These are phyloP conservation scores for Synanceia verrucosa DNA, from an alignment of 2,797 vertebrate genomes.

Conservation along the genomic window DNA sequence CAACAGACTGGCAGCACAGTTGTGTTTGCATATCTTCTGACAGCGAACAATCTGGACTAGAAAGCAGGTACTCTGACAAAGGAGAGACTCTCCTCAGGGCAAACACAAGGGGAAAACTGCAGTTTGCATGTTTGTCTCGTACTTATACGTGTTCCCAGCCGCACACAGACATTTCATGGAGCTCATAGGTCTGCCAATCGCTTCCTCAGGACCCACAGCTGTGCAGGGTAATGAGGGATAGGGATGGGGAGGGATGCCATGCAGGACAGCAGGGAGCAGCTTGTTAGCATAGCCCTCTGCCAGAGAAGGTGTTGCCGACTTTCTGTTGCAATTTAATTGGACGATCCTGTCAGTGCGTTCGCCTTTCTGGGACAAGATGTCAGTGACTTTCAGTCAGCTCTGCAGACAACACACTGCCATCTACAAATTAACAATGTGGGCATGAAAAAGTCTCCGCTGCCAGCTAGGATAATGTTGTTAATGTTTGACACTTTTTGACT, in stretches of 20 bases:
- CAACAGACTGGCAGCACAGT: conserved; percentile 18
- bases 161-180: conserved; percentile 28
- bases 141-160: conserved; percentile 32
- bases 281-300: conserved; percentile 75
- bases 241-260: conserved; percentile 32
- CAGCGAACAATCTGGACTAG: conserved; percentile 45
- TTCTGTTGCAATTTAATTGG: conserved; percentile 75
- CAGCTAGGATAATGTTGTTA: conserved; percentile 31
- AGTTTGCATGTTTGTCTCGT: conserved; percentile 50
- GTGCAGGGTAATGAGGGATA: conserved; percentile 69
- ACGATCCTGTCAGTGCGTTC: conserved; percentile 70
- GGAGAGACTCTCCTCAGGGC: conserved; percentile 40
- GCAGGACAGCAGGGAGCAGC: conserved; percentile 66
- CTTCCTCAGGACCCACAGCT: conserved; percentile 44
- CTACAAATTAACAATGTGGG: conserved; percentile 57
- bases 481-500: conserved; percentile 11
- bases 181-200: conserved; percentile 34
- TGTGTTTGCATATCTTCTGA: conserved; percentile 46
- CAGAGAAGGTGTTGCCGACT: conserved; percentile 48
- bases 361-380: conserved; percentile 67
- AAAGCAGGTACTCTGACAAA: conserved; percentile 53
- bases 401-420: conserved; percentile 48
- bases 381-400: conserved; percentile 59
- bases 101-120: conserved; percentile 33
- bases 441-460: conserved; percentile 35